phyloP scores from a whole-genome alignment of 2,113 vertebrate species.

The Anolis carolinensis region DNA sequence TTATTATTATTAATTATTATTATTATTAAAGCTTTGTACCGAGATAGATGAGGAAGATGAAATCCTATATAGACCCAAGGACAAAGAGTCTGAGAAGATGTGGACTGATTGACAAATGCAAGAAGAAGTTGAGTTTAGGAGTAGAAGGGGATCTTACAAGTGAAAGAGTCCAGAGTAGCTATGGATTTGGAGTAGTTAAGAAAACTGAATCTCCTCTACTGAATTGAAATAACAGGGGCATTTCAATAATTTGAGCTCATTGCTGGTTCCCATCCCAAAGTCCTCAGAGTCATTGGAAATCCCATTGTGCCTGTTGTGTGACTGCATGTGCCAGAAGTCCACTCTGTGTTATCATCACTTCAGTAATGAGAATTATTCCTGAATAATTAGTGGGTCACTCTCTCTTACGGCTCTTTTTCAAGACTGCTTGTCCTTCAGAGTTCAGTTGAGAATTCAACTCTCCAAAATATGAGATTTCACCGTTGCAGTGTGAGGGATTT shows the following conservation, averaged over 20 bases:
- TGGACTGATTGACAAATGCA: neutral
- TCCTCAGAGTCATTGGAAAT: neutral
- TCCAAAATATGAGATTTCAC: neutral
- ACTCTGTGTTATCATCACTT: neutral
- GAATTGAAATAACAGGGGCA: neutral
- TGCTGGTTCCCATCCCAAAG: neutral
- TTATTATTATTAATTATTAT: no score
- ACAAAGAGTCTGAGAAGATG: neutral
- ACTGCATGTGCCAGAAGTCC: neutral
- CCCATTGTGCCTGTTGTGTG: neutral
- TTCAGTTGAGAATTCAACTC: constrained; percentile 35
- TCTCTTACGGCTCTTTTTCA: neutral
- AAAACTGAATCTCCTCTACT: neutral
- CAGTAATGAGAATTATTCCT: neutral
- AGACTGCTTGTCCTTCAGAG: neutral
- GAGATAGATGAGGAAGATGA: no score
- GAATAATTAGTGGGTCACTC: neutral
- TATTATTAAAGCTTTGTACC: no score
- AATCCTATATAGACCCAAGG: no score
- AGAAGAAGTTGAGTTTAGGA: neutral
- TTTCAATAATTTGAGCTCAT: neutral
- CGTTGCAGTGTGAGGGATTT: neutral
- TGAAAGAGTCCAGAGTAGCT: neutral
- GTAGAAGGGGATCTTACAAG: neutral
- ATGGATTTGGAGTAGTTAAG: neutral